Base-by-base conservation (phyloP, 2,888 invertebrate genomes). In the Leptogaster cylindrica region DNA sequence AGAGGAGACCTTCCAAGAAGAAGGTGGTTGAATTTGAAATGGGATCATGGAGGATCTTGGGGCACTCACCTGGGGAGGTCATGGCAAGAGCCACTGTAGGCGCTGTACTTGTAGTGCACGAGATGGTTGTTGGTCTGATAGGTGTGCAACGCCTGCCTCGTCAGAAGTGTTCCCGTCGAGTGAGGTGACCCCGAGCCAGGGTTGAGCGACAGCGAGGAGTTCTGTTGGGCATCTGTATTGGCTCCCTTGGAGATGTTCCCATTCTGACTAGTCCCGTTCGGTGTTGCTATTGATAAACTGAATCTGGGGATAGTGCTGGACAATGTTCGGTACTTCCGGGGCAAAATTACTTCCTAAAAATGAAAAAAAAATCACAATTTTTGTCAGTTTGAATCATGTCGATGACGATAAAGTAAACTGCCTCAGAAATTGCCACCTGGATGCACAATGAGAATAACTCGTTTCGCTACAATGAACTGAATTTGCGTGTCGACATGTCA, bases 101-200 rank as follows among this genome's bases (percentile, higher is more conserved):
- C 88, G 76, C 86, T 89, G 78, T 96, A 97, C 81, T 96, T 97
- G 81, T 92, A 97, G 78, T 93, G 90, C 70, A 97, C 88, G 70
- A 94, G 86, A 82, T 92, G 91, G 90, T 95, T 95, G 77, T 92
- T 91, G 68, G 91, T 89, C 3, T 91, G 90, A 80, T 97, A 97
- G 73, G 91, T 86, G 73, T 86, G 84, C 41, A 87, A 76, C 1
- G 87, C 85, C 73, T 87, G 87, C 14, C 86, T 81, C 1, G 87
- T 87, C 71, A 87, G 83, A 68, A 87, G 76, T 0, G 65, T 36
- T 16, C 36, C 46, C 12, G 77, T 23, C 16, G 63, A 67, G 10
- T 48, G 39, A n/a, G 69, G 58, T 8, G 70, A 63, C 28, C 70
- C 39, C 27, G 51, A 65, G 18, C 52, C 23, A 41, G 65, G 16